phyloP scores from a whole-genome alignment of 2,888 invertebrate species.

The Himalopsyche kuldschensis region DNA sequence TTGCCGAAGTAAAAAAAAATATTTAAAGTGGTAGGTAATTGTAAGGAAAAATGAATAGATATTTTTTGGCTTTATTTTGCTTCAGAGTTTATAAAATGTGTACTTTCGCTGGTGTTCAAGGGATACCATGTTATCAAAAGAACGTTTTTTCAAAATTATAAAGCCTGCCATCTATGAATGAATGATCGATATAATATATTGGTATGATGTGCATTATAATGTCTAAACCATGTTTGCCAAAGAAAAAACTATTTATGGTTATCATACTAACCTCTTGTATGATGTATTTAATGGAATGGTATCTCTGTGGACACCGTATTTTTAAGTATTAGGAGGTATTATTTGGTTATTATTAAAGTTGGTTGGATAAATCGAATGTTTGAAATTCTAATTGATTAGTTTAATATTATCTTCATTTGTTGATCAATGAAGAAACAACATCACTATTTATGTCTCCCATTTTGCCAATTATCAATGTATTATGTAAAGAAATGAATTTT shows the following conservation, averaged over 20 bases:
- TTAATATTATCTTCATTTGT: not conserved
- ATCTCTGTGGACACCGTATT: not conserved
- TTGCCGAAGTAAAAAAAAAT: not conserved
- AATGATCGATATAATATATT: not conserved
- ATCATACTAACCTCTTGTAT: not conserved
- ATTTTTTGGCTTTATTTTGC: not conserved
- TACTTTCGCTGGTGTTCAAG: not conserved
- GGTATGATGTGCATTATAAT: no score
- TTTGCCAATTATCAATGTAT: slow-evolving; percentile 56
- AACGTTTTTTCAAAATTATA: not conserved
- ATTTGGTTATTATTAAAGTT: slow-evolving; percentile 2
- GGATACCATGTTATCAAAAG: not conserved
- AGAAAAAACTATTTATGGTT: not conserved
- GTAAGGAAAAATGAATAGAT: not conserved
- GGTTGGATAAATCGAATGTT: not conserved
- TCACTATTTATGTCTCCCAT: slow-evolving; percentile 52
- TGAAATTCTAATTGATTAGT: slow-evolving; percentile 13
- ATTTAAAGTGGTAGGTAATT: not conserved
- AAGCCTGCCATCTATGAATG: not conserved
- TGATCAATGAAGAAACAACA: slow-evolving; percentile 6
- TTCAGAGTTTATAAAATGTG: not conserved
- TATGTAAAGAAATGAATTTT: slow-evolving; percentile 41
- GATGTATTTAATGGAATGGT: not conserved
- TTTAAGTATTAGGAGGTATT: slow-evolving; percentile 14
- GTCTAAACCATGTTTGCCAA: not conserved